Conservation (phyloP, 1,140 invertebrate species). For the Grapholita molesta region DNA sequence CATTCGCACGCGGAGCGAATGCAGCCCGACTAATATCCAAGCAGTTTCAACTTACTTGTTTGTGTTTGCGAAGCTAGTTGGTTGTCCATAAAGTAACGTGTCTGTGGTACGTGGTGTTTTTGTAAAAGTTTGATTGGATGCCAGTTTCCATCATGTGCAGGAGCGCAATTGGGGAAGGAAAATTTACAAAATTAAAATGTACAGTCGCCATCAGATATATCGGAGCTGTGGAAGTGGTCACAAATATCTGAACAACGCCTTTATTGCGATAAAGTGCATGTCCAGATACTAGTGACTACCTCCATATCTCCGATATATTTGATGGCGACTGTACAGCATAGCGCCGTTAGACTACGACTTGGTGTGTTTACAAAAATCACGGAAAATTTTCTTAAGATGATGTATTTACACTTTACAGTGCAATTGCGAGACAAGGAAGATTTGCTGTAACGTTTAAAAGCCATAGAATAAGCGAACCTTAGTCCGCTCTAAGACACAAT, state of each 20-base stretch:
- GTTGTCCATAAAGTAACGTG: background rate
- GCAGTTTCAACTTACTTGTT: conserved; percentile 7
- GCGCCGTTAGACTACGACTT: too few species aligned
- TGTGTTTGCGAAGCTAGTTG: background rate
- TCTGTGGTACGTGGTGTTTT: background rate
- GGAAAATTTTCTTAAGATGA: too few species aligned
- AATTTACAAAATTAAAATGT: background rate
- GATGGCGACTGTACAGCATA: too few species aligned
- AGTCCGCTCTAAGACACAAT: background rate
- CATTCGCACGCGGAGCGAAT: background rate
- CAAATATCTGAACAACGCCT: too few species aligned
- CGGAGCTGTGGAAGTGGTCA: too few species aligned
- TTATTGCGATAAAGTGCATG: too few species aligned
- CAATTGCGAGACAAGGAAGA: background rate
- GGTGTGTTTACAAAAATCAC: too few species aligned
- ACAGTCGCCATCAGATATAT: too few species aligned
- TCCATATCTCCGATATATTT: too few species aligned
- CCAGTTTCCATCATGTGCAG: background rate
- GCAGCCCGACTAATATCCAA: background rate
- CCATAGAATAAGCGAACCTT: background rate
- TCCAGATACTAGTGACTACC: too few species aligned
- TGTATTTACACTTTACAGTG: too few species aligned
- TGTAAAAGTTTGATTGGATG: background rate
- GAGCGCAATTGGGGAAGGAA: background rate
- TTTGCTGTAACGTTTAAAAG: background rate